These are phyloP conservation scores for Discoglossus pictus DNA, from an alignment of 2,797 vertebrate genomes.

Conservation along the genomic window DNA sequence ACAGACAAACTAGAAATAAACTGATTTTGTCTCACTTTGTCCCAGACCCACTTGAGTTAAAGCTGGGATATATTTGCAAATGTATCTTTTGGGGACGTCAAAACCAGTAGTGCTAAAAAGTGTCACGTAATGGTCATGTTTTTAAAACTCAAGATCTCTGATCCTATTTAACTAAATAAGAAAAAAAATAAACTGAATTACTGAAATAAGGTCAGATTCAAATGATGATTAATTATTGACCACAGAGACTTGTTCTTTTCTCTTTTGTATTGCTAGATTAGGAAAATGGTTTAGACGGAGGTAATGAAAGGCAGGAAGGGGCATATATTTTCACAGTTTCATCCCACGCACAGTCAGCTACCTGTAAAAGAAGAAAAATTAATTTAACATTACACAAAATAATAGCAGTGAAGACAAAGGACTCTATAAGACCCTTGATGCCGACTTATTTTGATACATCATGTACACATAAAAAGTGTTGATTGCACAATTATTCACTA, in stretches of 20 bases:
- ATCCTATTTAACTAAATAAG: constrained; percentile 59
- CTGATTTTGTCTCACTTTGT: too few relatives aligned
- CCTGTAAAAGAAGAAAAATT: constrained; percentile 71
- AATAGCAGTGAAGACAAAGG: too few relatives aligned
- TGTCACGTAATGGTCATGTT: too few relatives aligned
- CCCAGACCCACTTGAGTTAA: too few relatives aligned
- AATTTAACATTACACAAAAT: background rate
- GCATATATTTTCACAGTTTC: constrained; percentile 92
- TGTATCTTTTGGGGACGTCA: too few relatives aligned
- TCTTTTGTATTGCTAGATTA: constrained; percentile 40
- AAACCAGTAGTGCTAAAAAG: too few relatives aligned
- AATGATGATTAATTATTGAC: constrained; percentile 9
- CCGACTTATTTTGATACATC: too few relatives aligned
- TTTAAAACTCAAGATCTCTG: constrained; percentile 48
- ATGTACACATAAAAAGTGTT: too few relatives aligned
- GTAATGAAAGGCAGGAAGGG: constrained; percentile 73
- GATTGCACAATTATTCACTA: too few relatives aligned
- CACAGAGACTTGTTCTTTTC: constrained; percentile 9
- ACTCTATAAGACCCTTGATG: too few relatives aligned
- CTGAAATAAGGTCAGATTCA: constrained; percentile 17
- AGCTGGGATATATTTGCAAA: too few relatives aligned
- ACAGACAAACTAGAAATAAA: too few relatives aligned
- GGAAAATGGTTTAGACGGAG: constrained; percentile 55
- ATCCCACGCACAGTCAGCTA: constrained; percentile 96
- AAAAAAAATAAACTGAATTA: constrained; percentile 53